Conservation (phyloP, 2,113 vertebrate genomes). For the Oncorhynchus nerka region DNA sequence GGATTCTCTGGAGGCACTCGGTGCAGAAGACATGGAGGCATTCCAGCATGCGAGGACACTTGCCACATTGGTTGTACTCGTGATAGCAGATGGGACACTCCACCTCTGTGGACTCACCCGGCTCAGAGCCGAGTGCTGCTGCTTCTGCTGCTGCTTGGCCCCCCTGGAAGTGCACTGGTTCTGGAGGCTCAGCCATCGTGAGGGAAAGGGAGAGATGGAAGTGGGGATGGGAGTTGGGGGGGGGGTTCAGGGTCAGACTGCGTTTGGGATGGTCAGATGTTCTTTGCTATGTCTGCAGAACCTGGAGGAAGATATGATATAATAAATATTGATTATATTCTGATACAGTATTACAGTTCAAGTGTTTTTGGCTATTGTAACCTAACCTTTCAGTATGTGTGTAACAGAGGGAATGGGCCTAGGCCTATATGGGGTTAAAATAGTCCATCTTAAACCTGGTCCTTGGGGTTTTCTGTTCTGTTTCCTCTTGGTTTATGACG, state of each 20-base stretch:
- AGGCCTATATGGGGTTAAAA: neutral
- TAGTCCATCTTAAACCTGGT: neutral
- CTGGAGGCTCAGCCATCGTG: conserved; percentile 50
- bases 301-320: conserved; percentile 46
- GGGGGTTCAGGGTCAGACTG: neutral
- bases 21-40: conserved; percentile 78
- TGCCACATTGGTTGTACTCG: conserved; percentile 72
- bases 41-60: conserved; percentile 75
- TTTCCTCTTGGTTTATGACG: conserved; percentile 34
- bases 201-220: neutral
- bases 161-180: conserved; percentile 29
- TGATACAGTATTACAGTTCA: neutral
- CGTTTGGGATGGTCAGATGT: neutral
- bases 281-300: neutral
- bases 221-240: neutral
- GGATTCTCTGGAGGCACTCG: conserved; percentile 75
- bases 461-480: conserved; percentile 11
- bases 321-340: neutral
- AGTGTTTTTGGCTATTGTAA: neutral
- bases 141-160: conserved; percentile 11
- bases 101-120: conserved; percentile 62
- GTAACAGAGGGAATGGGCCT: neutral
- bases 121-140: conserved; percentile 12
- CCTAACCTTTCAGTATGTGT: neutral
- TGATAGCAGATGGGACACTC: conserved; percentile 80